Evolutionary conservation across 2,797 vertebrate genomes (phyloP), one percentile per base, ranked within the genome.

Genomic region (Cryptoblepharus egeriae): DNA sequence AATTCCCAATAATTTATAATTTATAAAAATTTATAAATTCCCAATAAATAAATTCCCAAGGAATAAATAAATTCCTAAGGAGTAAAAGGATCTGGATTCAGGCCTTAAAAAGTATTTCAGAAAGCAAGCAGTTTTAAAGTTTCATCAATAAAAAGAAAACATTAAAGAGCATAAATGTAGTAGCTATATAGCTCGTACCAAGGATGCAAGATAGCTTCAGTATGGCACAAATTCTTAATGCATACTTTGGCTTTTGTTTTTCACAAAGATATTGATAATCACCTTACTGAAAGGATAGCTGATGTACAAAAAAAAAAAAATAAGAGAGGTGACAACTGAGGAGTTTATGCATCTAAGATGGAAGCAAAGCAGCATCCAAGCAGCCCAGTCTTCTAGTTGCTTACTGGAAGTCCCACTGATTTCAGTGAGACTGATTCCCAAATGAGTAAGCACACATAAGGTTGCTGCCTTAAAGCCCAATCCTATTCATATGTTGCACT

Each of bases 81-180:
- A 28, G 71, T 57, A 35, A 69, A 35, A 39, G 60, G 65, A 71
- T 9, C 49, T 80, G 73, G 65, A 79, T 63, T 58, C 52, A n/a
- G 64, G 58, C 58, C 67, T 55, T n/a, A 32, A 75, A 55, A 76
- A 37, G 9, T 35, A 65, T 64, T 65, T 65, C 26, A n/a, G 52
- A 76, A n/a, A 52, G 68, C 35, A 63, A 77, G 18, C 37, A 32
- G 60, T 77, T 80, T 75, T 72, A 70, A 76, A 57, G 30, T 81
- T 58, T 9, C n/a, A 71, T 80, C 65, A 80, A 72, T 77, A 65
- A 64, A 69, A 65, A 42, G 30, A 64, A 77, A 71, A 71, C 60
- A 76, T 79, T 79, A 84, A 74, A 84, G 37, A 68, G 52, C 74
- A 79, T 77, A 55, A 52, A 24, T 49, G 67, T 57, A 52, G 61